Conservation (phyloP, 1,140 invertebrate species). For the Thrips palmi region DNA sequence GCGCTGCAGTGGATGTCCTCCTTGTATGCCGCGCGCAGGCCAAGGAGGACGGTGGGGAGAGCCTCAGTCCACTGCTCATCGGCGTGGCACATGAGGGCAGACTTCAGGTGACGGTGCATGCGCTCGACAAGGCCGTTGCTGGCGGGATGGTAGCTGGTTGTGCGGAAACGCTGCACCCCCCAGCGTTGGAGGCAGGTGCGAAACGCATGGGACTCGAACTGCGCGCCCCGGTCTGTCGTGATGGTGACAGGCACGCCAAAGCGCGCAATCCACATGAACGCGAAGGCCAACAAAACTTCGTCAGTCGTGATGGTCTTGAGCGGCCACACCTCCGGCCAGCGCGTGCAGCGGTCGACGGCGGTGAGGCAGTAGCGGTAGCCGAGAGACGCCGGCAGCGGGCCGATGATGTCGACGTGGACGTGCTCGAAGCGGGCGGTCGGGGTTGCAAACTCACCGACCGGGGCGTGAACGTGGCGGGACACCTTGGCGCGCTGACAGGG, state of each 20-base stretch:
- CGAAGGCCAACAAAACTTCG: constrained; percentile 14
- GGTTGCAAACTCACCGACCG: constrained; percentile 14
- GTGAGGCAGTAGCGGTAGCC: constrained; percentile 5
- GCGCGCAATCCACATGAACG: constrained; percentile 17
- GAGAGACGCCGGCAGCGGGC: constrained; percentile 16
- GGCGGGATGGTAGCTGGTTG: constrained; percentile 21
- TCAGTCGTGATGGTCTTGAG: constrained; percentile 16
- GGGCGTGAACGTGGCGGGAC: constrained; percentile 15
- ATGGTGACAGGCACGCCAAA: constrained; percentile 19
- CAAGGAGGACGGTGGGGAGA: constrained; percentile 23
- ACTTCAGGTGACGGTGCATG: constrained; percentile 23
- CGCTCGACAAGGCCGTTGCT: constrained; percentile 25
- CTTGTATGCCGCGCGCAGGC: constrained; percentile 18
- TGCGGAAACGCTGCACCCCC: constrained; percentile 15
- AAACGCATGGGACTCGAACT: constrained; percentile 17
- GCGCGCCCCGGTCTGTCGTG: constrained; percentile 20
- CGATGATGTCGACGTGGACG: constrained; percentile 20
- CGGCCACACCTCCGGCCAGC: constrained; percentile 21
- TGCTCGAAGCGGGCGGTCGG: constrained; percentile 15
- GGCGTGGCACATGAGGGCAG: constrained; percentile 19
- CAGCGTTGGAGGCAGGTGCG: constrained; percentile 13
- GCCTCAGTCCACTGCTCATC: constrained; percentile 18
- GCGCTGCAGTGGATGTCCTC: constrained; percentile 18
- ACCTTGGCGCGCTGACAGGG: constrained; percentile 19
- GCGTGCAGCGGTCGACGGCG: constrained; percentile 17